A percentile compares a stretch with the other conserved stretches of the same genome.
Conservation (phyloP, 2,113 vertebrate species). For the Garra rufa region DNA sequence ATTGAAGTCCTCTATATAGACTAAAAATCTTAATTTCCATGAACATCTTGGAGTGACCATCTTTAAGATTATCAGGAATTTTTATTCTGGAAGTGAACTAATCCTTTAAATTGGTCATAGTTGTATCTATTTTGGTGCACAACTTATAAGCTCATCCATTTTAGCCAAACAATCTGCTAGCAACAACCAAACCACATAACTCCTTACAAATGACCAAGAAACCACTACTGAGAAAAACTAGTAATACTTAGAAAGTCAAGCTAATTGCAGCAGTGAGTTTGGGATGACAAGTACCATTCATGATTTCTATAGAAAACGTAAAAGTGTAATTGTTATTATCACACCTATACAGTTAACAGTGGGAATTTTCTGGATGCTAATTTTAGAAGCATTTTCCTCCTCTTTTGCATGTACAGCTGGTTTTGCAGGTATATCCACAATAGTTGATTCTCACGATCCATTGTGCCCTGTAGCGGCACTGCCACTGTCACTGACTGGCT, state of each 20-base stretch:
- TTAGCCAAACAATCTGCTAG: too few species aligned
- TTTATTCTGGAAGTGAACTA: too few species aligned
- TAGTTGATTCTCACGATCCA: constrained; percentile 25
- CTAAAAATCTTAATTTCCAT: too few species aligned
- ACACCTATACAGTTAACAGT: background rate
- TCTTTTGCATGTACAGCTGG: constrained; percentile 15
- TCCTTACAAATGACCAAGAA: too few species aligned
- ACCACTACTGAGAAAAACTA: background rate
- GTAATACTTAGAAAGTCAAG: background rate
- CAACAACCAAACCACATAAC: too few species aligned
- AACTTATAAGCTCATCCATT: too few species aligned
- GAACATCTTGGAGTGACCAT: too few species aligned
- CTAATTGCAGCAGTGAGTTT: background rate
- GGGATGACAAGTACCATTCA: background rate
- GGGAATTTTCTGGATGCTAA: constrained; percentile 10
- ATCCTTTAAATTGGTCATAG: too few species aligned
- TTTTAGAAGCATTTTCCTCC: background rate
- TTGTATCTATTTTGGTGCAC: too few species aligned
- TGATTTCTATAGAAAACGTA: background rate
- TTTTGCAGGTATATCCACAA: constrained; percentile 34
- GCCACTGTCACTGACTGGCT: constrained; percentile 10
- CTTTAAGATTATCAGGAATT: too few species aligned
- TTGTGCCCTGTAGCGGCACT: constrained; percentile 26
- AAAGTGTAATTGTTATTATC: background rate
- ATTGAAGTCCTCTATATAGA: too few species aligned